A percentile compares a stretch with the other conserved stretches of the same genome.
These are phyloP conservation scores for Limnephilus marmoratus DNA, from an alignment of 2,888 invertebrate species.

Conservation along the genomic window DNA sequence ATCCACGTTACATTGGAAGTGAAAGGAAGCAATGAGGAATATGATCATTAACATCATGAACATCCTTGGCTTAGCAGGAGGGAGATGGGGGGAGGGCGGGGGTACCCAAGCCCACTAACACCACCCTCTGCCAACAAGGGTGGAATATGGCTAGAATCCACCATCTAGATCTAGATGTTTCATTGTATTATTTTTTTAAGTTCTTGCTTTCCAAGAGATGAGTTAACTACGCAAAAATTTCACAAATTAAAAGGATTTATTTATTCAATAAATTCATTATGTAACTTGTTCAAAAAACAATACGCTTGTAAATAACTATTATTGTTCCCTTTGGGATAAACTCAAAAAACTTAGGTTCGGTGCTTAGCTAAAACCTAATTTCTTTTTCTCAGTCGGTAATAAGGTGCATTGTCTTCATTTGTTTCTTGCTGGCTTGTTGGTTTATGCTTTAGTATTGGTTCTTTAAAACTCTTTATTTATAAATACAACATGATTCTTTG, in stretches of 20 bases:
- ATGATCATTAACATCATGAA: constrained; percentile 54
- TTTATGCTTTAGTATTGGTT: no score
- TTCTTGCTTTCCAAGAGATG: neutral
- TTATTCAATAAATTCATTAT: no score
- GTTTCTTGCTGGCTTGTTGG: no score
- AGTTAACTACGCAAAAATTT: neutral
- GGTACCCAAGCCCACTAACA: neutral
- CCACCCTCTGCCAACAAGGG: neutral
- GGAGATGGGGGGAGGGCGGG: neutral
- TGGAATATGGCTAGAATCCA: neutral
- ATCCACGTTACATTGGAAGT: constrained; percentile 18
- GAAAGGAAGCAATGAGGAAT: constrained; percentile 48
- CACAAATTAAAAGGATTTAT: neutral
- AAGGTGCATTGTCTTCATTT: no score
- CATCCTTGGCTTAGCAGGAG: constrained; percentile 41
- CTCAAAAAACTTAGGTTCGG: no score
- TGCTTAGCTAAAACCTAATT: no score
- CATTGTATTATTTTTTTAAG: neutral
- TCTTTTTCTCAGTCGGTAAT: no score
- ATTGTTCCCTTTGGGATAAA: no score
- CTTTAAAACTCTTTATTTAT: no score
- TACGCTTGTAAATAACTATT: no score
- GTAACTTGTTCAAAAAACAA: no score
- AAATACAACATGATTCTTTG: no score
- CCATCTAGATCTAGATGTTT: neutral